Evolutionary conservation across 1,140 invertebrate genomes (phyloP), one percentile per base, ranked within the genome.

Genomic region (Caenorhabditis remanei): DNA sequence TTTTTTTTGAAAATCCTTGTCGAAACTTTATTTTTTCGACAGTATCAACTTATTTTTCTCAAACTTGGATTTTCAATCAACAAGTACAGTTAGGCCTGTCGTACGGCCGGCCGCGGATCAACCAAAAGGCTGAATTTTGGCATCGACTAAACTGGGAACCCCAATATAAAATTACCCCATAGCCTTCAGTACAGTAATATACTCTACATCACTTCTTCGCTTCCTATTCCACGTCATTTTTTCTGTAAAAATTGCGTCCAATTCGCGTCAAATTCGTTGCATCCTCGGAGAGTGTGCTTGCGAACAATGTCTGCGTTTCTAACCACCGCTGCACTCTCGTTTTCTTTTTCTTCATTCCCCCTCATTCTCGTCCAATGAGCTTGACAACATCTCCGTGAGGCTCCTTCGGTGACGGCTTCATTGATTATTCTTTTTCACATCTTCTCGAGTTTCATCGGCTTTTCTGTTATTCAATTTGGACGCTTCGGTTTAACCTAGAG

Each of bases 151-250:
- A 32, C 32, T 32, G 32, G 32, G 32, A 32, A 32, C 32, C 2
- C 32, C 32, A 32, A 32, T 32, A 32, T 32, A 32, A 32, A 32
- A 2, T 32, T 32, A 32, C 32, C 32, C 32, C 32, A 32, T 2
- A 32, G 32, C 32, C 32, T 2, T 32, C 32, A 32, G 32, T 32
- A 32, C 2, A 32, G 32, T 32, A 32, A 32, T 32, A 32, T 32
- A 32, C 32, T 32, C 32, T 1, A 32, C 0, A 32, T 32, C 32
- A 32, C 32, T 32, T 32, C 32, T 32, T 32, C 32, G 32, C 32
- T 32, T 32, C 32, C 32, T 32, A 32, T 71, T 71, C 65, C 71
- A 50, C 71, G 71, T 79, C 71, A 79, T 50, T 79, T 11, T 48
- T 41, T 56, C 21, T 16, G 16, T 24, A 43, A 16, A 14, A 14